These are phyloP conservation scores for Diplogasteroides magnus DNA, from an alignment of 1,140 invertebrate species.

Conservation along the genomic window DNA sequence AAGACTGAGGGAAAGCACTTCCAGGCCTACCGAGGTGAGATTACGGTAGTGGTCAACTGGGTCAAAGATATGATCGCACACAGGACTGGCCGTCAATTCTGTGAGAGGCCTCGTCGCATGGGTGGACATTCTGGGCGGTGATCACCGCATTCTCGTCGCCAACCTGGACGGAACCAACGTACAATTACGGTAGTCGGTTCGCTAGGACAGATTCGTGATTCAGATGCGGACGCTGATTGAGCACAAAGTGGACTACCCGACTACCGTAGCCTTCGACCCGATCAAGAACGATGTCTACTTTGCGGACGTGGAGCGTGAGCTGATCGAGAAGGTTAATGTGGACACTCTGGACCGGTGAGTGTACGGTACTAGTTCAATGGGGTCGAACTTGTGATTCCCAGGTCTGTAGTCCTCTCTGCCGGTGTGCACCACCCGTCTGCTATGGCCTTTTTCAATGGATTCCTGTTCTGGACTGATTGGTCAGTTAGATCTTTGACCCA, in stretches of 20 bases:
- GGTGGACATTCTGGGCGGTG: constrained; percentile 10
- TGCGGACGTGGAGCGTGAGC: constrained; percentile 5
- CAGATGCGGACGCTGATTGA: constrained; percentile 22
- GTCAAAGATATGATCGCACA: not conserved
- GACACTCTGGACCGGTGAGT: constrained; percentile 8
- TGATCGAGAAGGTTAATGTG: constrained; percentile 24
- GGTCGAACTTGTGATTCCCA: not conserved
- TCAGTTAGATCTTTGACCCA: too few species aligned
- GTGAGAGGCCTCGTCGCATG: constrained; percentile 13
- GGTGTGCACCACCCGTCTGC: constrained; percentile 25
- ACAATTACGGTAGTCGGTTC: not conserved
- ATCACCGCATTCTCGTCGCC: constrained; percentile 16
- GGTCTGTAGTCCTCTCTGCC: not conserved
- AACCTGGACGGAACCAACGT: constrained; percentile 26
- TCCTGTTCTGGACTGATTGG: constrained; percentile 27
- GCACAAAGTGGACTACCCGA: constrained; percentile 20
- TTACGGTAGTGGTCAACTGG: not conserved
- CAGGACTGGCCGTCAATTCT: constrained; percentile 16
- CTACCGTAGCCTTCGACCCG: constrained; percentile 16
- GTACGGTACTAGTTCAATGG: not conserved
- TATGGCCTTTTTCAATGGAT: constrained; percentile 22
- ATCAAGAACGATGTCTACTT: constrained; percentile 25
- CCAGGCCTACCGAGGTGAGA: constrained; percentile 21
- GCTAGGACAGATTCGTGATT: not conserved
- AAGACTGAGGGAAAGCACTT: not conserved